phyloP scores from a whole-genome alignment of 30 jellyfish, hydroid and myxozoan species.

The Hydractinia symbiolongicarpus region DNA sequence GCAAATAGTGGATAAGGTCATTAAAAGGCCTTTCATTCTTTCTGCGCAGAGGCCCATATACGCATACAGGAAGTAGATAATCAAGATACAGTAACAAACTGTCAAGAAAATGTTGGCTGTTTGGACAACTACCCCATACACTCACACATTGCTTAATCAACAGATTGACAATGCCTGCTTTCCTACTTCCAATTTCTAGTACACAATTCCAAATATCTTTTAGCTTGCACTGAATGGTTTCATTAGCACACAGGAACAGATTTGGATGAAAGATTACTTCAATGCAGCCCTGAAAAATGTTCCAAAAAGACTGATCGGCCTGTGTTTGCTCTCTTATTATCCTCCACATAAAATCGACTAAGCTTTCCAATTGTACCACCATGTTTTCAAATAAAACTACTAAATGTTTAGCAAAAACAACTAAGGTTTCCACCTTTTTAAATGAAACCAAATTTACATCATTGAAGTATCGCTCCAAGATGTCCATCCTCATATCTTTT shows the following conservation, averaged over 20 bases:
- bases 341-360: constrained; percentile 20
- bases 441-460: not conserved
- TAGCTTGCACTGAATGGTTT: constrained; percentile 14
- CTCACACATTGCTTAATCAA: constrained; percentile 38
- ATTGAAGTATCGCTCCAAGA: not conserved
- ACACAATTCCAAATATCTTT: constrained; percentile 42
- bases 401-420: constrained; percentile 12
- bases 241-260: constrained; percentile 17
- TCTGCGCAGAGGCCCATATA: constrained; percentile 73
- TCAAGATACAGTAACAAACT: constrained; percentile 15
- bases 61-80: constrained; percentile 47
- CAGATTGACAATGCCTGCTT: constrained; percentile 46
- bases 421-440: not conserved
- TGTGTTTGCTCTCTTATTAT: constrained; percentile 42
- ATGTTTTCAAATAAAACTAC: not conserved
- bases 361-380: not conserved
- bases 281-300: constrained; percentile 37
- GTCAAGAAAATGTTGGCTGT: not conserved
- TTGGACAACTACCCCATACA: constrained; percentile 39
- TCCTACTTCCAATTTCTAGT: constrained; percentile 53
- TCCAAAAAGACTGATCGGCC: constrained; percentile 62
- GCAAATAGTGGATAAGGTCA: constrained; percentile 13
- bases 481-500: too few species aligned
- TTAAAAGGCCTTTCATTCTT: constrained; percentile 39
- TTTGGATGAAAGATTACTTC: constrained; percentile 38